A percentile compares a stretch with the other conserved stretches of the same genome.
Conservation (phyloP, 2,113 vertebrate species). For the Ancistrus triradiatus region DNA sequence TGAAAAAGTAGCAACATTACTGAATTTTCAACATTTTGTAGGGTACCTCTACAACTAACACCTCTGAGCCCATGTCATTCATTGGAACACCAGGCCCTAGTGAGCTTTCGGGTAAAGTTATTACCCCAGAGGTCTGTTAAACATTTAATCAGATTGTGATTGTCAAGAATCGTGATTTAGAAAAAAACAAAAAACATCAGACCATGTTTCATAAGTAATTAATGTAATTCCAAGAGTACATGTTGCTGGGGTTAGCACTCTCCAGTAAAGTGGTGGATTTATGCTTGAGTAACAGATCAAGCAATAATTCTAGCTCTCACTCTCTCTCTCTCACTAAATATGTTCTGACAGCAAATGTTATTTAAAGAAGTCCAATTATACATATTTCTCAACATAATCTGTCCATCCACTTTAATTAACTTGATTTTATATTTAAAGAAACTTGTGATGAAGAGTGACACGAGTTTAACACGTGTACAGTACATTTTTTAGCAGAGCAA, state of each 20-base stretch:
- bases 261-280: slow-evolving; percentile 18
- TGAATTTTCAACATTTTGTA: too few species aligned
- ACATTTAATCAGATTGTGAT: too few species aligned
- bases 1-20: too few species aligned
- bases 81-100: too few species aligned
- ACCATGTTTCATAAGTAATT: too few species aligned
- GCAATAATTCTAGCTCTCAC: slow-evolving; percentile 18
- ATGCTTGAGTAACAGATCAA: slow-evolving; percentile 9
- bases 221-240: too few species aligned
- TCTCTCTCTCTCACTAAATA: slow-evolving; percentile 18
- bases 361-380: slow-evolving; percentile 69
- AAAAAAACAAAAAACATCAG: too few species aligned
- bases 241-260: slow-evolving; percentile 25
- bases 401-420: slow-evolving; percentile 64
- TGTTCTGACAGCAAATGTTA: slow-evolving; percentile 51
- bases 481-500: slow-evolving; percentile 46
- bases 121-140: too few species aligned
- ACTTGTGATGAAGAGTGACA: slow-evolving; percentile 47
- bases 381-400: slow-evolving; percentile 63
- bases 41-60: too few species aligned
- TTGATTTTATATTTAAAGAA: slow-evolving; percentile 56
- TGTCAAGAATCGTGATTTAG: too few species aligned
- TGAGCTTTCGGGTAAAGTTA: too few species aligned
- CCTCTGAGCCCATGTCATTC: too few species aligned
- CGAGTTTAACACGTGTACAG: slow-evolving; percentile 42